phyloP scores from a whole-genome alignment of 2,113 vertebrate genomes.

The Amphiprion ocellaris region DNA sequence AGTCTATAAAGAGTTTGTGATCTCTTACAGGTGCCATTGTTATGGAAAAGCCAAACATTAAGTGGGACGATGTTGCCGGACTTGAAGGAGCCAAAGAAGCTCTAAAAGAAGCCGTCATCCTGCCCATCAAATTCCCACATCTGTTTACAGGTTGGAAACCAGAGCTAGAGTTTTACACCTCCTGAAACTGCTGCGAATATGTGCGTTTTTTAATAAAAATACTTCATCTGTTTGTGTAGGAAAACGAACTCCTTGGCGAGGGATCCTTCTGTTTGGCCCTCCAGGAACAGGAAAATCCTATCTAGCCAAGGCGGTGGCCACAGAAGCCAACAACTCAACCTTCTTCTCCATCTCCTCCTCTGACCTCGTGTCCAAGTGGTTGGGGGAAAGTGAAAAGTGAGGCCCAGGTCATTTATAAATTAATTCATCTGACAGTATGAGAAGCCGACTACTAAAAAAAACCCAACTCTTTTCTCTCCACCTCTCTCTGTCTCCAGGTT shows the following conservation, averaged over 20 bases:
- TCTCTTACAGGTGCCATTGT: slow-evolving; percentile 90
- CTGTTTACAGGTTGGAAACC: slow-evolving; percentile 89
- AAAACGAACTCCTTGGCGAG: slow-evolving; percentile 94
- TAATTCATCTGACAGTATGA: background rate
- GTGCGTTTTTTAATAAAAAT: slow-evolving; percentile 83
- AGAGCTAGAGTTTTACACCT: background rate
- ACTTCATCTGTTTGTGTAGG: slow-evolving; percentile 82
- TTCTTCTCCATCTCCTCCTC: slow-evolving; percentile 96
- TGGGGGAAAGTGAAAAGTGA: slow-evolving; percentile 98
- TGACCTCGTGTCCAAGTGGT: slow-evolving; percentile 95
- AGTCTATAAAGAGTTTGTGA: background rate
- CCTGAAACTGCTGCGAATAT: slow-evolving; percentile 69
- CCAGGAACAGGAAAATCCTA: slow-evolving; percentile 96
- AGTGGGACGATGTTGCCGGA: slow-evolving; percentile 95
- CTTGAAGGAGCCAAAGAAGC: slow-evolving; percentile 97
- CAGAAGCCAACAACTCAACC: slow-evolving; percentile 96
- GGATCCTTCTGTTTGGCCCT: slow-evolving; percentile 94
- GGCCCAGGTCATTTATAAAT: rapidly evolving
- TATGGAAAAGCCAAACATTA: slow-evolving; percentile 97
- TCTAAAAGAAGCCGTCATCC: slow-evolving; percentile 95
- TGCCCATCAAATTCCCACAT: slow-evolving; percentile 98
- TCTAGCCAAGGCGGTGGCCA: slow-evolving; percentile 94
- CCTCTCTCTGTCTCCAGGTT: slow-evolving; percentile 79
- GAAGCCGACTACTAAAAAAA: background rate
- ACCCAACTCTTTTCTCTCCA: background rate